phyloP scores from a whole-genome alignment of 2,888 invertebrate genomes.

The Globia sparganii region DNA sequence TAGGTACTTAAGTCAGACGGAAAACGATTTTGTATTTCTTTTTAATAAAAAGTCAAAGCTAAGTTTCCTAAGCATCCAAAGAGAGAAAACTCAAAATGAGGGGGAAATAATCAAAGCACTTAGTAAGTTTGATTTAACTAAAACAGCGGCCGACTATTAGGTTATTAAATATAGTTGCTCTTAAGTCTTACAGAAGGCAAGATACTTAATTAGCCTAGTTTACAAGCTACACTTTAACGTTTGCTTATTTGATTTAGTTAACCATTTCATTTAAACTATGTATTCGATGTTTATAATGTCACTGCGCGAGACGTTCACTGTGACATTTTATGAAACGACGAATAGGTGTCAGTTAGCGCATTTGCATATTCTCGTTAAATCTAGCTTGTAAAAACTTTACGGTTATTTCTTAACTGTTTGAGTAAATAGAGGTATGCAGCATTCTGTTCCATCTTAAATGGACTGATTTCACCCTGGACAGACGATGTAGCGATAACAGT shows the following conservation, averaged over 20 bases:
- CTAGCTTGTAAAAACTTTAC: conserved; percentile 37
- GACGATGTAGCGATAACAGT: conserved; percentile 57
- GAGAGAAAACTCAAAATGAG: conserved; percentile 28
- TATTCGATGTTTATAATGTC: conserved; percentile 31
- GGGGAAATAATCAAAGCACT: conserved; percentile 42
- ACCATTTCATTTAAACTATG: conserved; percentile 27
- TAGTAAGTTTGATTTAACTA: conserved; percentile 46
- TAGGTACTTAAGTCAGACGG: neutral
- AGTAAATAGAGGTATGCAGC: conserved; percentile 27
- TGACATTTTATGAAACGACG: conserved; percentile 36
- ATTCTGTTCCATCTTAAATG: conserved; percentile 33
- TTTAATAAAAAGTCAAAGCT: conserved; percentile 14
- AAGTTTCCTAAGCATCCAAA: conserved; percentile 1
- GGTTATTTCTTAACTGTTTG: conserved; percentile 50
- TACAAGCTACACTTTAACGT: conserved; percentile 42
- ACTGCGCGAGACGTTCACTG: neutral
- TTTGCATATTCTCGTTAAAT: conserved; percentile 57
- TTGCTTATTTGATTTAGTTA: conserved; percentile 36
- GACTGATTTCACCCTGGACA: conserved; percentile 50
- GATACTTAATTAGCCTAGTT: conserved; percentile 59
- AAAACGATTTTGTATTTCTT: neutral
- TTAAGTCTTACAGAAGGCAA: conserved; percentile 56
- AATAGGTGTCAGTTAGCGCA: conserved; percentile 37
- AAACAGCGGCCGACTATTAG: conserved; percentile 40
- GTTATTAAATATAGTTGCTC: conserved; percentile 45